A percentile compares a stretch with the other conserved stretches of the same genome.
Evolutionary conservation across 2,888 invertebrate species (phyloP).

Genomic region (Mythimna ferrago): DNA sequence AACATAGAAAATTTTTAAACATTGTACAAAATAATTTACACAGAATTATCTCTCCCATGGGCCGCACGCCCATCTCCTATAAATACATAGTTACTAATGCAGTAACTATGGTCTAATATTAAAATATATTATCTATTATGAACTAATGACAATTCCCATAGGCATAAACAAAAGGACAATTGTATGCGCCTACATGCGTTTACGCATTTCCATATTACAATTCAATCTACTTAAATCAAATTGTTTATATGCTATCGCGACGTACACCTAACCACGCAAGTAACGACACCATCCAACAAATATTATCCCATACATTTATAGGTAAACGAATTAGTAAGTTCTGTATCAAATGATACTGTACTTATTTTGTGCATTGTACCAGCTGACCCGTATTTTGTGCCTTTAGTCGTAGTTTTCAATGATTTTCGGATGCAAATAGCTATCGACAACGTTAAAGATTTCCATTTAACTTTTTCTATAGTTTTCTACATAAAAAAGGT

Average conservation of each 20-base stretch:
- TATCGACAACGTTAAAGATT: conserved; percentile 31
- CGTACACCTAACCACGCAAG: conserved; percentile 56
- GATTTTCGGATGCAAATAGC: conserved; percentile 28
- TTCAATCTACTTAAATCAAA: conserved; percentile 61
- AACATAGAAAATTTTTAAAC: conserved; percentile 80
- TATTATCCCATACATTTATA: conserved; percentile 47
- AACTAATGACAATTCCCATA: conserved; percentile 73
- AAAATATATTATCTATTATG: conserved; percentile 70
- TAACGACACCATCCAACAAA: conserved; percentile 53
- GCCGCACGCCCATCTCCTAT: conserved; percentile 68
- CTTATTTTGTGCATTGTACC: conserved; percentile 46
- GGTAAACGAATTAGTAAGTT: conserved; percentile 37
- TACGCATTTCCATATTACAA: conserved; percentile 61
- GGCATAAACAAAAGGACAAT: conserved; percentile 63
- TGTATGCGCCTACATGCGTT: conserved; percentile 65
- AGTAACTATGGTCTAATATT: conserved; percentile 77
- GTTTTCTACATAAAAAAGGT: conserved; percentile 28
- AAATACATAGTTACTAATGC: conserved; percentile 76
- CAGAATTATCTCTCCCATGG: conserved; percentile 70
- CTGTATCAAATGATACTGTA: conserved; percentile 45
- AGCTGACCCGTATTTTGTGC: conserved; percentile 57
- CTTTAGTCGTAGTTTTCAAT: conserved; percentile 57
- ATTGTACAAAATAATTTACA: conserved; percentile 88
- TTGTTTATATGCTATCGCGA: conserved; percentile 52
- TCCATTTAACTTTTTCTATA: conserved; percentile 47